Percentiles rank a stretch among this genome's conserved stretches.
These are phyloP conservation scores for Mercenaria mercenaria DNA, from an alignment of 1,140 invertebrate species.

Conservation along the genomic window DNA sequence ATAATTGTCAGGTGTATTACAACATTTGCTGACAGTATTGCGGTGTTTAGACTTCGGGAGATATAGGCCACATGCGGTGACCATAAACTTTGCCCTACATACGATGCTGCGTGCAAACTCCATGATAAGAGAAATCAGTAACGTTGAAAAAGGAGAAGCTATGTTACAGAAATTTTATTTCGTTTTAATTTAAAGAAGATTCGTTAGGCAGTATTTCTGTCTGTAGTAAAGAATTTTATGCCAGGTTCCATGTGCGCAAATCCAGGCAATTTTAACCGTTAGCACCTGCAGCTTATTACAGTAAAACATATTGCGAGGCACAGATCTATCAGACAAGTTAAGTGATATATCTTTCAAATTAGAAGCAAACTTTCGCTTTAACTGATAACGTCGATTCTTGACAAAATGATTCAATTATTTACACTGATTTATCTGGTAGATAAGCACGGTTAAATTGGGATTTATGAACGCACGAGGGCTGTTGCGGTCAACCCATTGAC, in stretches of 20 bases:
- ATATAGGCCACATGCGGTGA: no score
- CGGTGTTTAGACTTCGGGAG: no score
- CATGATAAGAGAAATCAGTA: no score
- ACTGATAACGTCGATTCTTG: slow-evolving; percentile 46
- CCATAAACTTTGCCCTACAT: no score
- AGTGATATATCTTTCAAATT: slow-evolving; percentile 58
- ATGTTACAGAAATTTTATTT: not conserved
- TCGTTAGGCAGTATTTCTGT: no score
- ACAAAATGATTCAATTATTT: slow-evolving; percentile 64
- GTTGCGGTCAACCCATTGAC: slow-evolving; percentile 7
- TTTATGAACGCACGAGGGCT: slow-evolving; percentile 40
- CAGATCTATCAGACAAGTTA: slow-evolving; percentile 14
- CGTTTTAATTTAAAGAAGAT: slow-evolving; percentile 33
- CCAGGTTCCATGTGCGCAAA: slow-evolving; percentile 8
- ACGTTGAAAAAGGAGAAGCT: no score
- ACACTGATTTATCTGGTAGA: slow-evolving; percentile 46
- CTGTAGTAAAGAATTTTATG: not conserved
- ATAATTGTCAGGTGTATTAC: no score
- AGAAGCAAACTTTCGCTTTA: slow-evolving; percentile 22
- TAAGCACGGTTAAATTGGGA: slow-evolving; percentile 56
- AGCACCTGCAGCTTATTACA: slow-evolving; percentile 45
- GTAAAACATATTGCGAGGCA: slow-evolving; percentile 7
- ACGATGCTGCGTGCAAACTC: no score
- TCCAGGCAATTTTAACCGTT: slow-evolving; percentile 10
- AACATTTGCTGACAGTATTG: no score